Percentiles rank a stretch among this genome's conserved stretches.
These are phyloP conservation scores for Agonopterix alstromeriana DNA, from an alignment of 2,888 invertebrate genomes.

Conservation along the genomic window DNA sequence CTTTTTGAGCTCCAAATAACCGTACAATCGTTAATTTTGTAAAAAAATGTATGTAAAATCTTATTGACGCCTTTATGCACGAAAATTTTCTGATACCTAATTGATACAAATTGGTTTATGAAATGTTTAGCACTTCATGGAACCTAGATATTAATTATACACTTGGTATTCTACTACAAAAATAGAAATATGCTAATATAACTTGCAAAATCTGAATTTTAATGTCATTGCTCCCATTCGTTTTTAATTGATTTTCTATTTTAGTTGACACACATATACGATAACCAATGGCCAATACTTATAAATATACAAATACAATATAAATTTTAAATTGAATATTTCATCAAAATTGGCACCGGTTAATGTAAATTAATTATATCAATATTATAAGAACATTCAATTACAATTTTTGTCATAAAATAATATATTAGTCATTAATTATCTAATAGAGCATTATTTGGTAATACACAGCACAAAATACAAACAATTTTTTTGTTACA, in stretches of 20 bases:
- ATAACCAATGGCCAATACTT: constrained; percentile 10
- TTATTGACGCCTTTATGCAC: no score
- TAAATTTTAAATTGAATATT: constrained; percentile 3
- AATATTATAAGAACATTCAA: constrained; percentile 6
- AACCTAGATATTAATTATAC: no score
- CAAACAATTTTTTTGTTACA: constrained; percentile 5
- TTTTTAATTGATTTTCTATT: constrained; percentile 31
- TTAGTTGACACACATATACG: constrained; percentile 3
- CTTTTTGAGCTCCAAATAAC: no score
- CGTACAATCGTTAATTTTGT: no score
- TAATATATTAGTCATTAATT: neutral
- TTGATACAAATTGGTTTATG: no score
- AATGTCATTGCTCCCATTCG: constrained; percentile 62
- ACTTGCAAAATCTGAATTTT: constrained; percentile 21
- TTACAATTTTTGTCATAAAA: no score
- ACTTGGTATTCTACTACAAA: constrained; percentile 10
- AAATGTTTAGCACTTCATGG: no score
- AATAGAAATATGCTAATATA: constrained; percentile 17
- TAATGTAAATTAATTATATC: constrained; percentile 20
- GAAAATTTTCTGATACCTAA: no score
- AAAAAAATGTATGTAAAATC: no score
- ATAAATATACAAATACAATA: constrained; percentile 18
- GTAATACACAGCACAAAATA: constrained; percentile 10
- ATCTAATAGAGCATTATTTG: neutral
- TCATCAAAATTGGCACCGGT: constrained; percentile 53